Conservation (phyloP, 2,797 vertebrate species). For the Macropus fuliginosus region DNA sequence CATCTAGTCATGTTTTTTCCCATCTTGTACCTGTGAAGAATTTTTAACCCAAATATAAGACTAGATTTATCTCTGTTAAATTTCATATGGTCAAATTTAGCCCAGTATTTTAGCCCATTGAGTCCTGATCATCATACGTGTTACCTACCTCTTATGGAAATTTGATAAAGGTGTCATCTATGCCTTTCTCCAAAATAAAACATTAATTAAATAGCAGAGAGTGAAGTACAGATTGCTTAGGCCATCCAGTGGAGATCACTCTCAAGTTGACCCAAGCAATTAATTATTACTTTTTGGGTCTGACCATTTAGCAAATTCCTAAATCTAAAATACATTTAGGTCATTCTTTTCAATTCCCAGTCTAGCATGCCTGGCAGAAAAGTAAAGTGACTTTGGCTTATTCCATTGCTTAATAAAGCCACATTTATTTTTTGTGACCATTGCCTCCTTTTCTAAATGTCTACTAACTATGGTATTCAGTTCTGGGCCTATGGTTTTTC, state of each 20-base stretch:
- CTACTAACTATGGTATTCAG: not conserved
- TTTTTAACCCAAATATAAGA: not conserved
- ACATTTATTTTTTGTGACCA: not conserved
- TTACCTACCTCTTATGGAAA: not conserved
- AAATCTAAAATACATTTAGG: not conserved
- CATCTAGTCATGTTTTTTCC: not conserved
- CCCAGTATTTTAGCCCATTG: not conserved
- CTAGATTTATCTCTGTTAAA: not conserved
- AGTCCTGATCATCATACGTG: not conserved
- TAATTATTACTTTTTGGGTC: not conserved
- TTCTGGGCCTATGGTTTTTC: not conserved
- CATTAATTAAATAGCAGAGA: not conserved
- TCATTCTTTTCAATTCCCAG: not conserved
- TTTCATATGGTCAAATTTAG: not conserved
- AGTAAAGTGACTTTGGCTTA: not conserved
- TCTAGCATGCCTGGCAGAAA: not conserved
- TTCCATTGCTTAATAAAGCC: not conserved
- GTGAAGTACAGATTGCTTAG: not conserved
- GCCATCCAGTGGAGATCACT: not conserved
- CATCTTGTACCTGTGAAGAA: not conserved
- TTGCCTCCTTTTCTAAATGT: not conserved
- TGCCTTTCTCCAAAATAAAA: not conserved
- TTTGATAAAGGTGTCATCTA: not conserved
- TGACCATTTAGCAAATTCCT: not conserved
- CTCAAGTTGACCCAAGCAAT: not conserved